phyloP scores from a whole-genome alignment of 2,113 vertebrate genomes.

The Hemiscyllium ocellatum region DNA sequence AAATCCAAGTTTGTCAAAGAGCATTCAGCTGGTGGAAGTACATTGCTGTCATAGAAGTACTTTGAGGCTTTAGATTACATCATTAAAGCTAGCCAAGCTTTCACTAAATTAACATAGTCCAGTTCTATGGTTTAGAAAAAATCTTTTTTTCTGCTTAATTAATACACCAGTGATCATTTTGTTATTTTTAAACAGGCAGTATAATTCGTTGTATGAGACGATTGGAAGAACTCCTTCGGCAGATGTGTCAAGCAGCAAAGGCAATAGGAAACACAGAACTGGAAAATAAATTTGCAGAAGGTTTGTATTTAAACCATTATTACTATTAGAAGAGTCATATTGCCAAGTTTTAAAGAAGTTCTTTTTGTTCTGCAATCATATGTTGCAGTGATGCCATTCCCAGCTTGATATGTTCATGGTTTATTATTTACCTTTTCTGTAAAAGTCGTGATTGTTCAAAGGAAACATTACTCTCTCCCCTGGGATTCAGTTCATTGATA shows the following conservation, averaged over 20 bases:
- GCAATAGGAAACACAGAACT: slow-evolving; percentile 96
- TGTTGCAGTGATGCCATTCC: neutral
- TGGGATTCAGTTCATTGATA: neutral
- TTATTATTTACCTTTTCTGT: neutral
- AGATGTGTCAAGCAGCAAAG: slow-evolving; percentile 97
- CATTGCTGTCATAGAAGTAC: neutral
- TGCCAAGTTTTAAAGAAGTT: neutral
- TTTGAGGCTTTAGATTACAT: neutral
- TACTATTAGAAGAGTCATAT: neutral
- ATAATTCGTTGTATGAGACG: slow-evolving; percentile 96
- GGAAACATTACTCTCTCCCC: neutral
- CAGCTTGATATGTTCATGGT: neutral
- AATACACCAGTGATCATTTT: neutral
- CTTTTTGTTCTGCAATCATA: neutral
- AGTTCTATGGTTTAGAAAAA: neutral
- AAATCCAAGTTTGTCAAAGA: neutral
- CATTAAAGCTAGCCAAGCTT: neutral
- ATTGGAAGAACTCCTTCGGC: slow-evolving; percentile 84
- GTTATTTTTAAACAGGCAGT: slow-evolving; percentile 64
- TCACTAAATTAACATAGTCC: neutral
- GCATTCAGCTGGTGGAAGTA: too few relatives aligned
- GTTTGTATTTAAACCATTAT: slow-evolving; percentile 52
- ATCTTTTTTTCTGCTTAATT: neutral
- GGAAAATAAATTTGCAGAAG: slow-evolving; percentile 96
- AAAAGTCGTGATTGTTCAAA: neutral